Conservation (phyloP, 2,888 invertebrate species). For the Ommatoiulus sabulosus region DNA sequence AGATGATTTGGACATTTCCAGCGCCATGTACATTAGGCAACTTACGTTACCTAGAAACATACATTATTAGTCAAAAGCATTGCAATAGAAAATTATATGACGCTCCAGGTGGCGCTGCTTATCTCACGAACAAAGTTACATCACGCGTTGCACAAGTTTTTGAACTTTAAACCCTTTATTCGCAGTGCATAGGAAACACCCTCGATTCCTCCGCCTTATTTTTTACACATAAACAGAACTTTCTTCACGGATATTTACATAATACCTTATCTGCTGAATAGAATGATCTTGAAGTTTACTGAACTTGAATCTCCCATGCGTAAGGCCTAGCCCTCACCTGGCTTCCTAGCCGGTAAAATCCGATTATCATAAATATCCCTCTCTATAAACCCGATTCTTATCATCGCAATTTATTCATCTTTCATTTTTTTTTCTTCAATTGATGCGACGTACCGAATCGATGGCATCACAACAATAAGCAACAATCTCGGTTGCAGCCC, state of each 20-base stretch:
- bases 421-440: background rate
- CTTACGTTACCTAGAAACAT: too few relatives aligned
- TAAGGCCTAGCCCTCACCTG: background rate
- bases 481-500: background rate
- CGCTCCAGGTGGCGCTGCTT: background rate
- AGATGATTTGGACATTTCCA: too few relatives aligned
- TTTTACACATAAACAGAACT: background rate
- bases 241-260: slow-evolving; percentile 46
- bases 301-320: slow-evolving; percentile 46
- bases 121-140: background rate
- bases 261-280: slow-evolving; percentile 35
- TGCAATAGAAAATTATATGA: background rate
- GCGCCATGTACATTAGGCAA: too few relatives aligned
- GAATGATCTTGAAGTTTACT: slow-evolving; percentile 35
- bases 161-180: background rate
- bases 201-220: background rate
- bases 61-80: background rate
- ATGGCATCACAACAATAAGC: background rate
- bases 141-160: background rate
- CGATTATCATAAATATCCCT: slow-evolving; percentile 35
- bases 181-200: background rate
- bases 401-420: background rate
- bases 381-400: slow-evolving; percentile 40
- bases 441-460: background rate
- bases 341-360: slow-evolving; percentile 32